Conservation (phyloP, 2,113 vertebrate genomes). For the Tauraco erythrolophus region DNA sequence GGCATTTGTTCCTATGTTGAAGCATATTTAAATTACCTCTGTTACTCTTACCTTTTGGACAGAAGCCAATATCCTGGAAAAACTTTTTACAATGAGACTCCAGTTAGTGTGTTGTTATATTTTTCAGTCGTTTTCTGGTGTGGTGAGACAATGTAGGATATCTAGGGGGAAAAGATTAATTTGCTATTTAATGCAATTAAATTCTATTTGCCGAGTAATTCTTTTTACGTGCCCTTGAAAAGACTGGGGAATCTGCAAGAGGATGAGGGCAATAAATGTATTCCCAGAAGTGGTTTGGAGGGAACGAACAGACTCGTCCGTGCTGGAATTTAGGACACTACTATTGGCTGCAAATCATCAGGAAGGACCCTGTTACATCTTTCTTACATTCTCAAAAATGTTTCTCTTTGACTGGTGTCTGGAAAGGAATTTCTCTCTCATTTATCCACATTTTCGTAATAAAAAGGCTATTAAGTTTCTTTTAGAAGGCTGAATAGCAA, state of each 20-base stretch:
- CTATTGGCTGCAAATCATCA: background rate
- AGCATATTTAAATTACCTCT: conserved; percentile 72
- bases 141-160: conserved; percentile 1
- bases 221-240: conserved; percentile 33
- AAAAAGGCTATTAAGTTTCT: background rate
- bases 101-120: background rate
- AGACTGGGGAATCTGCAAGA: background rate
- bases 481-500: background rate
- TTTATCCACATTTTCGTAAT: background rate
- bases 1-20: conserved; percentile 59
- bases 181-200: conserved; percentile 69
- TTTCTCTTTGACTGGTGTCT: background rate
- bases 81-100: conserved; percentile 52
- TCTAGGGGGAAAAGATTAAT: conserved; percentile 63
- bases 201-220: conserved; percentile 58
- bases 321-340: background rate
- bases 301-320: background rate
- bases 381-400: background rate
- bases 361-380: background rate
- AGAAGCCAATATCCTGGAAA: conserved; percentile 43
- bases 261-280: background rate
- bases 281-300: conserved; percentile 31
- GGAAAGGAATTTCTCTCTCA: background rate
- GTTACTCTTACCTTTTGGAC: conserved; percentile 64
- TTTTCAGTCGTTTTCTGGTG: conserved; percentile 42